Evolutionary conservation across 2,113 vertebrate genomes (phyloP), one percentile per base, ranked within the genome.

Genomic region (Ceyx melanurus): DNA sequence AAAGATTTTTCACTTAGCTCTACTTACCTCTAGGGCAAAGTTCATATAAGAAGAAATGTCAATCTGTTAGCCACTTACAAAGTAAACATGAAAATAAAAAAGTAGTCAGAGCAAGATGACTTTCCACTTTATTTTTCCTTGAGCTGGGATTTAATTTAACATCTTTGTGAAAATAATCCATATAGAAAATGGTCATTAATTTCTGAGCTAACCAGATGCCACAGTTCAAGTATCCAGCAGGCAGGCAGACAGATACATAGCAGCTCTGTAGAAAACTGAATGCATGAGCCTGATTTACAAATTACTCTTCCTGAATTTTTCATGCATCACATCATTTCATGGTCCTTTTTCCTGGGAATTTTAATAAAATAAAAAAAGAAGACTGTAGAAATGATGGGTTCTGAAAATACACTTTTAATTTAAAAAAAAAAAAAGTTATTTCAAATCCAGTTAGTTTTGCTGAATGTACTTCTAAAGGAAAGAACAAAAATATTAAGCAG

Each of bases 121-220:
- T 78, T 89, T 79, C 33, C 40, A 35, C 21, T 77, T 58, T 92
- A 58, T 80, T 77, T 58, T 95, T 79, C 57, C 31, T 88, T 92
- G 64, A 94, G n/a, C 18, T 54, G 29, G 21, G 48, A 64, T 88
- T 86, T 77, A 33, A 76, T 89, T 95, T 81, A 78, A 83, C 20
- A 65, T 81, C 56, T 84, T 54, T 48, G 29, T 75, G 80, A 92
- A 91, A 92, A 75, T 86, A 93, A 83, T 72, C 86, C 53, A 86
- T 84, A 93, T 13, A 92, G 87, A 89, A 95, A 95, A 96, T 81
- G 48, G 48, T 92, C 83, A 95, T 91, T 92, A 94, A 90, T 57
- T 95, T 92, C 65, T 68, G 80, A 92, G 73, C 80, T 86, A 96
- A 82, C 61, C 88, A 90, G 92, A 95, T 93, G 94, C 83, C 86